Evolutionary conservation across 2,797 vertebrate genomes (phyloP).

Genomic region (Premnoplex brunnescens): DNA sequence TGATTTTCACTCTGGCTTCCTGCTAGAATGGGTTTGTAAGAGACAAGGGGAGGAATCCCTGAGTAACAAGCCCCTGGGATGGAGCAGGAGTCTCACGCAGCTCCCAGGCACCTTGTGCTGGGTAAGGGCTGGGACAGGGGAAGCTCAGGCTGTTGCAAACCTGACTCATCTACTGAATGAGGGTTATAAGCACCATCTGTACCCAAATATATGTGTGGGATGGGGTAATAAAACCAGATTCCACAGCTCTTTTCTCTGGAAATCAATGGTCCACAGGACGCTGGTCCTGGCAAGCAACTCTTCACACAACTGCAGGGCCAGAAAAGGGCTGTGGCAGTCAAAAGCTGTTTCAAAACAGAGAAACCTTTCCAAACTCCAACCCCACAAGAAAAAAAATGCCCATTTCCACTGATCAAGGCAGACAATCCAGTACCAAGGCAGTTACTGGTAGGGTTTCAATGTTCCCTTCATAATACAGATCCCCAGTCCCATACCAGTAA

Average conservation of each 20-base stretch:
- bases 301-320: neutral
- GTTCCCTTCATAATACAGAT: neutral
- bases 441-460: conserved; percentile 21
- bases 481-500: neutral
- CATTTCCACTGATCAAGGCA: conserved; percentile 1
- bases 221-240: neutral
- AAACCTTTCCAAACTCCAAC: neutral
- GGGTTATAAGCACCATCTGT: neutral
- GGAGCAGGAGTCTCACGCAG: neutral
- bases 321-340: neutral
- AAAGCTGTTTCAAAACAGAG: neutral
- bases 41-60: neutral
- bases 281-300: neutral
- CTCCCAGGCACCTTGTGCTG: neutral
- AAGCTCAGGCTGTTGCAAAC: neutral
- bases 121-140: neutral
- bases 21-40: neutral
- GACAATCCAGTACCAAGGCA: neutral
- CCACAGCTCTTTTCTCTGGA: neutral
- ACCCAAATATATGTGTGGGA: neutral
- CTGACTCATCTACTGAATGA: neutral
- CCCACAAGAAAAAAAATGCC: neutral
- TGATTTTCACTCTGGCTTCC: neutral
- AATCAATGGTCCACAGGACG: neutral
- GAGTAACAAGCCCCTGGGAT: neutral